Conservation (phyloP, 2,888 invertebrate genomes). For the Linnaemya vulpina region DNA sequence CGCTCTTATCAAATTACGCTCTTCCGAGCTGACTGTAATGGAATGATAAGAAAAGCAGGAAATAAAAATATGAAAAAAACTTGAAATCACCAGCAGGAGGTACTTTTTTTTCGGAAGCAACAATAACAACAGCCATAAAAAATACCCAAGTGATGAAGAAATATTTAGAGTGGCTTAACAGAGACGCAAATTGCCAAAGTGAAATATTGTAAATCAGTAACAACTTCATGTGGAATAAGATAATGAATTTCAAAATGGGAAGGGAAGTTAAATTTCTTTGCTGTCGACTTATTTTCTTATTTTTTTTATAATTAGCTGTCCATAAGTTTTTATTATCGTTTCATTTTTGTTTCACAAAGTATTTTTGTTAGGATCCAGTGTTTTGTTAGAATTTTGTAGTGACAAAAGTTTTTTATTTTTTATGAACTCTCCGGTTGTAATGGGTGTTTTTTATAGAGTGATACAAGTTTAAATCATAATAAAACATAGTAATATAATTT, state of each 20-base stretch:
- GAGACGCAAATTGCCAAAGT: neutral
- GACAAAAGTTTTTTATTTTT: no score
- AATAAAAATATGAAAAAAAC: constrained; percentile 22
- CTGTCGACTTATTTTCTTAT: no score
- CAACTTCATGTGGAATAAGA: neutral
- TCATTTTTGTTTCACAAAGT: no score
- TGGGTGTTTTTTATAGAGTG: no score
- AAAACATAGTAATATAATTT: no score
- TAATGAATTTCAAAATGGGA: neutral
- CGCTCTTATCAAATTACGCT: constrained; percentile 26
- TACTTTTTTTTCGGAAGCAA: constrained; percentile 10
- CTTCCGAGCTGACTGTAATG: neutral
- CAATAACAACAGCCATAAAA: constrained; percentile 8
- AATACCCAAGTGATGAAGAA: constrained; percentile 20
- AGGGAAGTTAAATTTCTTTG: neutral
- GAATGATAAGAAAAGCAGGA: constrained; percentile 52
- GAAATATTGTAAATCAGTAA: neutral
- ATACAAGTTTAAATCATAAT: no score
- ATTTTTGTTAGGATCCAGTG: no score
- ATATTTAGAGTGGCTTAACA: neutral
- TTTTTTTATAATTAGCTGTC: no score
- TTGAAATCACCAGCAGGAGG: constrained; percentile 44
- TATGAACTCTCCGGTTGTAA: no score
- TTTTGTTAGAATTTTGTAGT: no score
- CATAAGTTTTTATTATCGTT: no score